These are phyloP conservation scores for Cinclus cinclus DNA, from an alignment of 2,113 vertebrate species.

Conservation along the genomic window DNA sequence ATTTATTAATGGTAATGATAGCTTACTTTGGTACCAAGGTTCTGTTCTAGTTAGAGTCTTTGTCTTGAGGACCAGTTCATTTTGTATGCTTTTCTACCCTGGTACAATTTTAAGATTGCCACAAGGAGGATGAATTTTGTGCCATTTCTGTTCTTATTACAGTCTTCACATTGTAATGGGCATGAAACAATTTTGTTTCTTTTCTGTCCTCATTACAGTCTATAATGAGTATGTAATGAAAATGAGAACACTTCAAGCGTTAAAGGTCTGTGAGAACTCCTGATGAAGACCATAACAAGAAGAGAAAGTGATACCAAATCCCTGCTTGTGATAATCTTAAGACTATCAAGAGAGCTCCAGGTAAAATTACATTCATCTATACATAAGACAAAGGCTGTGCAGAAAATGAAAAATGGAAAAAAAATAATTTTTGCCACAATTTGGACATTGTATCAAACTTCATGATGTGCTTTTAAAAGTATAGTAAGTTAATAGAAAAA, in stretches of 20 bases:
- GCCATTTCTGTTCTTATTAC: constrained; percentile 74
- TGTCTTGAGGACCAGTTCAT: constrained; percentile 65
- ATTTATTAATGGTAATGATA: not conserved
- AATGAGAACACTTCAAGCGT: constrained; percentile 69
- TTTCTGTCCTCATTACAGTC: constrained; percentile 74
- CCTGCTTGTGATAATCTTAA: constrained; percentile 66
- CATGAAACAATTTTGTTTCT: constrained; percentile 77
- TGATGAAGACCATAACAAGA: constrained; percentile 69
- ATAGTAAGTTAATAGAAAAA: not conserved
- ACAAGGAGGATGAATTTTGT: constrained; percentile 76
- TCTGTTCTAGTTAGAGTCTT: constrained; percentile 40
- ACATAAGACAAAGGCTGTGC: constrained; percentile 48
- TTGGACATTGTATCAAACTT: constrained; percentile 15
- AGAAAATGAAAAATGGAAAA: constrained; percentile 56
- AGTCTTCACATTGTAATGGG: constrained; percentile 73
- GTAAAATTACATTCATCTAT: constrained; percentile 63
- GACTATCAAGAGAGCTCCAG: constrained; percentile 44
- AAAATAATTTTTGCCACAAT: constrained; percentile 49
- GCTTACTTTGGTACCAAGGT: constrained; percentile 37
- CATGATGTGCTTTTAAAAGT: not conserved
- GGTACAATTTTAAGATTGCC: constrained; percentile 70
- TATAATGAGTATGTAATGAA: constrained; percentile 74
- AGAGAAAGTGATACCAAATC: constrained; percentile 53
- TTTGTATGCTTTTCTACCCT: constrained; percentile 53
- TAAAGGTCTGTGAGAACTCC: constrained; percentile 68